phyloP scores from a whole-genome alignment of 2,797 vertebrate genomes.

The Sphenodon punctatus region DNA sequence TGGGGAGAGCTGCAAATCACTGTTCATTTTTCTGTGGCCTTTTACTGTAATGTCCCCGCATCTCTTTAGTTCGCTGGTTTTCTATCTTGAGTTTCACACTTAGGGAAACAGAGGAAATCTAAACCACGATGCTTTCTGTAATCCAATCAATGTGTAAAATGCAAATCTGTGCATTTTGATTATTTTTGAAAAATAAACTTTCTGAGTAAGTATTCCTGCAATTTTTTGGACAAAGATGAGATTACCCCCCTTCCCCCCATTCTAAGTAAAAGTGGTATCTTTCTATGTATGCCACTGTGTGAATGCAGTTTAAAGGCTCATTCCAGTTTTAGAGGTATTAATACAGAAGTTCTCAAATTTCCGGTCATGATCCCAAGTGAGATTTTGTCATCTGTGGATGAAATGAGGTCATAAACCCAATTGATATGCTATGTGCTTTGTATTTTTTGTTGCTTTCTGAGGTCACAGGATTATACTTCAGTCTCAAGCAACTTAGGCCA shows the following conservation, averaged over 20 bases:
- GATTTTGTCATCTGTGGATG: too few relatives aligned
- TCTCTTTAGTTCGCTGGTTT: neutral
- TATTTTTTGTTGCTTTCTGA: too few relatives aligned
- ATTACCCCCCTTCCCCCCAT: too few relatives aligned
- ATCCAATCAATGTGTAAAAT: neutral
- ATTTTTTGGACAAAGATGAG: neutral
- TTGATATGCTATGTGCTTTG: too few relatives aligned
- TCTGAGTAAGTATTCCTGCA: neutral
- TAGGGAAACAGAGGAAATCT: neutral
- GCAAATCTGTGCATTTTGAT: neutral
- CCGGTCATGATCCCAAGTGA: too few relatives aligned
- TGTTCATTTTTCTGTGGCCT: conserved; percentile 47
- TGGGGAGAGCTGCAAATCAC: neutral
- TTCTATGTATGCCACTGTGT: neutral
- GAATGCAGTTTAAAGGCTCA: neutral
- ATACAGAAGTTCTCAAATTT: too few relatives aligned
- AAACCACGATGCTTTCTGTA: neutral
- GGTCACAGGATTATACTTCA: too few relatives aligned
- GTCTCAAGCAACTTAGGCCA: too few relatives aligned
- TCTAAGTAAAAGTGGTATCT: neutral
- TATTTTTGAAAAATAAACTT: neutral
- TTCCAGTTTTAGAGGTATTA: neutral
- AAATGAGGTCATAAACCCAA: too few relatives aligned
- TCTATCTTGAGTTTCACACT: neutral
- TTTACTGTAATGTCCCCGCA: conserved; percentile 3